Evolutionary conservation across 30 jellyfish, hydroid and myxozoan genomes (phyloP).

Genomic region (Hydra vulgaris): DNA sequence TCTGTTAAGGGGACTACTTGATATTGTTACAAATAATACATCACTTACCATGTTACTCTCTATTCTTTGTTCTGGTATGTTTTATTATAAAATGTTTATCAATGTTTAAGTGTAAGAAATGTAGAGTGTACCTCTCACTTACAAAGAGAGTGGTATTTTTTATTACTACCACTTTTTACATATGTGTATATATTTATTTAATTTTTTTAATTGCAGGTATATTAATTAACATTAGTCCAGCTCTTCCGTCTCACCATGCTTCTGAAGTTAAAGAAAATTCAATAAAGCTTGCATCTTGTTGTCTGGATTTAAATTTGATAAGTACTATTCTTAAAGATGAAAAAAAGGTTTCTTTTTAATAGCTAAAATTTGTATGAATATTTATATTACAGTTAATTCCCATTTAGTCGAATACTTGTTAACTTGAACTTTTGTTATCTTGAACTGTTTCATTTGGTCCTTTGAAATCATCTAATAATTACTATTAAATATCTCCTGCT

Average conservation of each 20-base stretch:
- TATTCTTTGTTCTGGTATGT: slow-evolving; percentile 11
- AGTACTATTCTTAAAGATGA: not conserved
- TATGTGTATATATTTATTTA: too few species aligned
- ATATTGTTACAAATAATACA: not conserved
- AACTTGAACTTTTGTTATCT: too few species aligned
- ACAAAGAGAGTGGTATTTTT: not conserved
- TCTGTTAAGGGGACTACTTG: not conserved
- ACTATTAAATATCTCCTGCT: too few species aligned
- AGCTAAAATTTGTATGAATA: too few species aligned
- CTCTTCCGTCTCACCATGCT: not conserved
- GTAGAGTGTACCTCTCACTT: not conserved
- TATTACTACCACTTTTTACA: too few species aligned
- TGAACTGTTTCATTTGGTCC: too few species aligned
- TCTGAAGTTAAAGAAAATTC: not conserved
- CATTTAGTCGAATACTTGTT: too few species aligned
- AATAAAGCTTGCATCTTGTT: not conserved
- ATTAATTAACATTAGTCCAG: not conserved
- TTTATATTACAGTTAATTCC: too few species aligned
- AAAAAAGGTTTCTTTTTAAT: not conserved
- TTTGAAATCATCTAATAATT: too few species aligned
- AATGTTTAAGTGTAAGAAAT: too few species aligned
- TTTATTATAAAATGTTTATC: too few species aligned
- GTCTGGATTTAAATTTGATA: not conserved
- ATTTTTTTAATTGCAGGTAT: not conserved
- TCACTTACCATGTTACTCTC: slow-evolving; percentile 12